Evolutionary conservation across 1,140 invertebrate genomes (phyloP).

Genomic region (Ips typographus): DNA sequence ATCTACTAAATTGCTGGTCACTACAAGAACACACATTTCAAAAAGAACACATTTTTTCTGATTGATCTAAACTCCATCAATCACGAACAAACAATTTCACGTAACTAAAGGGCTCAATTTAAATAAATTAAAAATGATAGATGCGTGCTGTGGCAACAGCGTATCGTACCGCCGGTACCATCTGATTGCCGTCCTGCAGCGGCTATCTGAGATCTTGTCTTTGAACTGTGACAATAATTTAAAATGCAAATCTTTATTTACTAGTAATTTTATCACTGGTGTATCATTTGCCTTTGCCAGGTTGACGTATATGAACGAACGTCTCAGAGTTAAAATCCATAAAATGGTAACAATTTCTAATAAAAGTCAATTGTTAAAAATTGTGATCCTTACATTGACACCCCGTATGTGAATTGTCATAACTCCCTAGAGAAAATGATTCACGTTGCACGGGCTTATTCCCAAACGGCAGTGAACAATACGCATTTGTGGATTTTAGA

Average conservation of each 20-base stretch:
- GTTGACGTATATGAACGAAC: no score
- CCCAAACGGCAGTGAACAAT: conserved; percentile 10
- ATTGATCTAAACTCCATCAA: no score
- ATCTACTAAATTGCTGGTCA: no score
- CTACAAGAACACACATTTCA: no score
- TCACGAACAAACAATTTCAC: no score
- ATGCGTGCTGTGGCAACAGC: conserved; percentile 12
- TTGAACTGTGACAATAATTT: conserved; percentile 33
- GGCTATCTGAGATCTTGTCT: conserved; percentile 35
- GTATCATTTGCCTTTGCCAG: conserved; percentile 15
- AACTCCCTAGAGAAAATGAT: conserved; percentile 6
- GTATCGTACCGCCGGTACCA: conserved; percentile 6
- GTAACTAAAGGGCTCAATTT: no score
- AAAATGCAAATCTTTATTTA: conserved; percentile 37
- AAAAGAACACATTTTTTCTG: no score
- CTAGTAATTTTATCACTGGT: conserved; percentile 32
- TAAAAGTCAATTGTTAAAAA: no score
- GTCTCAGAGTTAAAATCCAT: no score
- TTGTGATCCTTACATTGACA: no score
- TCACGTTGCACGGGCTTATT: conserved; percentile 12
- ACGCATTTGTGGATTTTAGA: conserved; percentile 19
- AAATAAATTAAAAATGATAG: no score
- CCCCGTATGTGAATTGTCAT: conserved; percentile 4
- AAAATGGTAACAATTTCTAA: no score
- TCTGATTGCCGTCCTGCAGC: conserved; percentile 27